Base-by-base conservation (phyloP, 2,797 vertebrate genomes). In the Stomatorhinus walkeri region DNA sequence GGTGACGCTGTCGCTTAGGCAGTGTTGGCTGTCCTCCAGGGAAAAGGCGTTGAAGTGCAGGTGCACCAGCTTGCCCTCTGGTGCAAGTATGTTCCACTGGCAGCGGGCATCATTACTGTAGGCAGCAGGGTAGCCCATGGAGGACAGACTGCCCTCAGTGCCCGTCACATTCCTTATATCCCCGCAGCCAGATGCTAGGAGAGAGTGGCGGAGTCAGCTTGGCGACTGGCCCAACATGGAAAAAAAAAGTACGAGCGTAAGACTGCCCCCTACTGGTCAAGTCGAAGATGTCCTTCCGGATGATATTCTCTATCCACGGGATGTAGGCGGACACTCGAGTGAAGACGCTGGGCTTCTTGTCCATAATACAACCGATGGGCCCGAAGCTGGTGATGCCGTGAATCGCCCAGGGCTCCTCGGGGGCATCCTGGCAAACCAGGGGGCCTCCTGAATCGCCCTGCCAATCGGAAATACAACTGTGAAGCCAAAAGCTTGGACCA, bases 321-420 rank as follows among this genome's bases (percentile, higher is more conserved):
- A 95, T 40, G 91, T 96, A 96, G 46, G 95, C 94, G 40, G 95
- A 96, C 46, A 90, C 89, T 43, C 95, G 95, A 4, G 95, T 96
- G 92, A 96, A 97, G 87, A 96, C 95, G 0, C 95, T 96, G 22
- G 96, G 95, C 89, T 96, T 96, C 92, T 96, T 96, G 90, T 96
- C 90, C 95, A 96, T 95, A 8, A 96, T 94, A 88, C 96, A 97
- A 56, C 96, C 95, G n/a, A 96, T 90, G 7, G 95, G 94, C n/a
- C 96, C 96, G 46, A 97, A 96, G 91, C 96, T 96, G 89, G 95
- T 96, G 89, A 96, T 95, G 40, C 95, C 95, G 22, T 96, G 95
- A 87, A 96, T 91, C 88, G 96, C 95, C 96, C 96, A 96, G 16
- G 93, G 90, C 28, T 54, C 48, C 1, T 19, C 22, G 4, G 90